Percentiles rank a stretch among this genome's conserved stretches.
Evolutionary conservation across 2,888 invertebrate species (phyloP).

Genomic region (Rhamnusium bicolor): DNA sequence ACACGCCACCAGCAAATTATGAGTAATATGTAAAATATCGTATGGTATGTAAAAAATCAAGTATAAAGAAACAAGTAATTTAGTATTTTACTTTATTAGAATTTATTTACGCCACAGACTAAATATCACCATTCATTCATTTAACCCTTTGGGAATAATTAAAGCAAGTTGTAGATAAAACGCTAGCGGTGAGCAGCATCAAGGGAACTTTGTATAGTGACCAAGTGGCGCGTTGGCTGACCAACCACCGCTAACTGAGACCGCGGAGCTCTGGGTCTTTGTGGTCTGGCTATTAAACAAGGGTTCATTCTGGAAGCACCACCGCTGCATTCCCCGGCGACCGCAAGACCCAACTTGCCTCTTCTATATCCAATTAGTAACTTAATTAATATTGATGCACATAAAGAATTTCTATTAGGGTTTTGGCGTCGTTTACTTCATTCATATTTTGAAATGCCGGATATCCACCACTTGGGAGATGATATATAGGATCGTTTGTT

Average conservation of each 20-base stretch:
- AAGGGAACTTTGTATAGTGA: slow-evolving; percentile 53
- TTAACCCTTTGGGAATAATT: slow-evolving; percentile 46
- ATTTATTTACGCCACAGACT: slow-evolving; percentile 9
- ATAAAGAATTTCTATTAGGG: slow-evolving; percentile 53
- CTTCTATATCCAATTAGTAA: slow-evolving; percentile 63
- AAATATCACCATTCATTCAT: slow-evolving; percentile 41
- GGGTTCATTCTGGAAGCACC: slow-evolving; percentile 57
- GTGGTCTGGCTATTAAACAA: slow-evolving; percentile 65
- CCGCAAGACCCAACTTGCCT: slow-evolving; percentile 60
- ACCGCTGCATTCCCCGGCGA: slow-evolving; percentile 58
- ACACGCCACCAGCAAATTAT: neutral
- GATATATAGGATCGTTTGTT: too few relatives aligned
- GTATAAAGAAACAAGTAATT: too few relatives aligned
- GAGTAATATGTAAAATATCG: neutral
- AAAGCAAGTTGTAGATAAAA: slow-evolving; percentile 42
- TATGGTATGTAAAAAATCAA: neutral
- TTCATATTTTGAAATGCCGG: neutral
- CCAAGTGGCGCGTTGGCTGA: slow-evolving; percentile 59
- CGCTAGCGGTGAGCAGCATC: slow-evolving; percentile 35
- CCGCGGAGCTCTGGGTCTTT: slow-evolving; percentile 58
- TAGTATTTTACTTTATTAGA: neutral
- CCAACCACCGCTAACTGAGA: slow-evolving; percentile 62
- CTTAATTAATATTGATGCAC: slow-evolving; percentile 64
- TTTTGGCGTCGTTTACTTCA: slow-evolving; percentile 31
- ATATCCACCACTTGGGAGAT: neutral